Evolutionary conservation across 2,888 invertebrate species (phyloP), one percentile per base, ranked within the genome.

Genomic region (Ashinkailepas kermadecensis): DNA sequence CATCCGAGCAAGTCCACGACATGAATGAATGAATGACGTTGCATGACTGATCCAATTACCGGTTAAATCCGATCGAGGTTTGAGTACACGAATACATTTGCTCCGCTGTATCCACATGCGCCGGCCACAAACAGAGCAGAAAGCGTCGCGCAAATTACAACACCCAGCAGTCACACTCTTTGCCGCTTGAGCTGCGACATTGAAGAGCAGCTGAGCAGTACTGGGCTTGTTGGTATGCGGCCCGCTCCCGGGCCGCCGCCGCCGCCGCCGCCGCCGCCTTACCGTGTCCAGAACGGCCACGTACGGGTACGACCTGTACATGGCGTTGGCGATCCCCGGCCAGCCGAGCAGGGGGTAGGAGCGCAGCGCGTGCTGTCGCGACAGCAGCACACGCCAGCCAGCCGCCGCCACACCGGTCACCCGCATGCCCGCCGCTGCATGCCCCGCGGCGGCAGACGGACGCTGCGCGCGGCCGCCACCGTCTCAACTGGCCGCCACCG

Each of bases 301-400:
- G 54, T 74, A 74, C 56, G 74, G 74, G 74, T 74, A 74, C 15
- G 74, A 74, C 10, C 74, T 15, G 74, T 54, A 74, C 74, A 74
- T 74, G 21, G 18, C 21, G 15, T 10, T 21, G 18, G 21, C 21
- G 9, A 74, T 21, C 6, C 74, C 15, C 21, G 74, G 74, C 74
- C 74, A 74, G 56, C 56, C 56, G 54, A 74, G 74, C 23, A 74
- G 23, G 0, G 74, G 74, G 56, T 74, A 39, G 15, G 70, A 74
- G 56, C 54, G 21, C 23, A 74, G 39, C 56, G 74, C 6, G 54
- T 1, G 9, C 23, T 23, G n/a, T 23, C 23, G n/a, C 23, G n/a
- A 23, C n/a, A 8, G 18, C 65, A 23, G 18, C n/a, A 65, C n/a
- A 0, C 65, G 10, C 65, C 65, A 65, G 65, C 8, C 23, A 9